Percentiles rank a stretch among this genome's conserved stretches.
Evolutionary conservation across 2,797 vertebrate species (phyloP).

Genomic region (Myotis findleyi): DNA sequence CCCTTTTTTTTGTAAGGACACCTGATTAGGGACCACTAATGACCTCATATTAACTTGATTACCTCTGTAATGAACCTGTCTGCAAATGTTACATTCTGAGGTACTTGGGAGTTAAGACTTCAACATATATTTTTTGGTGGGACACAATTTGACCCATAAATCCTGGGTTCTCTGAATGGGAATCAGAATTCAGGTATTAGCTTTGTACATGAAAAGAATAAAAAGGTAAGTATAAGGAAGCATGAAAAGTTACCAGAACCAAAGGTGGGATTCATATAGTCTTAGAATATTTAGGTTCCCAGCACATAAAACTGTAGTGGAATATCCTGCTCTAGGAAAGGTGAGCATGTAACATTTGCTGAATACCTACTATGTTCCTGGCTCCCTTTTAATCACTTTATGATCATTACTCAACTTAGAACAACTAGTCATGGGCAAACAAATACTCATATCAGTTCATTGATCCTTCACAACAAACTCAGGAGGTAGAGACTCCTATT

Average conservation of each 20-base stretch:
- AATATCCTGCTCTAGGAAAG: neutral
- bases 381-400: neutral
- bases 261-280: neutral
- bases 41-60: neutral
- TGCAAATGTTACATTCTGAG: neutral
- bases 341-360: neutral
- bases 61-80: neutral
- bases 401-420: neutral
- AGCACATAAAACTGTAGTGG: neutral
- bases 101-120: neutral
- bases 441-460: neutral
- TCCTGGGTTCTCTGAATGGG: neutral
- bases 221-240: neutral
- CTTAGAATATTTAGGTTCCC: neutral
- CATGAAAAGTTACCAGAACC: neutral
- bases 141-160: neutral
- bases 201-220: neutral
- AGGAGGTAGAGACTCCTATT: neutral
- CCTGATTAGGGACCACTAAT: neutral
- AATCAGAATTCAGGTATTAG: neutral
- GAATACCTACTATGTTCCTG: neutral
- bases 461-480: neutral
- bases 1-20: neutral
- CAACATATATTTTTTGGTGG: neutral
- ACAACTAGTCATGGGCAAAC: neutral